Evolutionary conservation across 2,113 vertebrate species (phyloP).

Genomic region (Prolemur simus): DNA sequence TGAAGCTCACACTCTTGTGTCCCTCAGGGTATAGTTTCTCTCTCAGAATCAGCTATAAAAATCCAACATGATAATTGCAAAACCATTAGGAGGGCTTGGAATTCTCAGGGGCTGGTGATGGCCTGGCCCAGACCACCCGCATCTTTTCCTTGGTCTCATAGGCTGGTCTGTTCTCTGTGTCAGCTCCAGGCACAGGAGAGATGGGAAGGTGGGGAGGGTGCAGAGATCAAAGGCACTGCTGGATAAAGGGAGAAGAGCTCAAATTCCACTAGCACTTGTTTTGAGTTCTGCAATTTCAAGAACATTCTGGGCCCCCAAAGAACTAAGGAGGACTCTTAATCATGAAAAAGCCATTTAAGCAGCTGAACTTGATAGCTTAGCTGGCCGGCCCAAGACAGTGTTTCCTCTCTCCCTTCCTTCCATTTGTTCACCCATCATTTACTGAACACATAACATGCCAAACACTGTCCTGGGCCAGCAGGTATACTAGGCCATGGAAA

Average conservation of each 20-base stretch:
- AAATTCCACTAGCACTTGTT: neutral
- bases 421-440: neutral
- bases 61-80: neutral
- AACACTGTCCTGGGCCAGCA: neutral
- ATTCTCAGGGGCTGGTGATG: neutral
- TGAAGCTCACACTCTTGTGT: neutral
- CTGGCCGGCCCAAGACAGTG: accelerated
- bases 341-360: neutral
- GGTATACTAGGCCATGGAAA: neutral
- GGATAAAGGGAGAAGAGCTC: neutral
- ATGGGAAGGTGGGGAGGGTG: neutral
- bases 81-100: neutral
- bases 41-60: neutral
- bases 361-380: neutral
- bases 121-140: neutral
- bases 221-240: neutral
- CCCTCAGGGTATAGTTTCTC: neutral
- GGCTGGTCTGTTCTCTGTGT: neutral
- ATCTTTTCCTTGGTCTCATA: neutral
- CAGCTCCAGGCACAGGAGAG: neutral
- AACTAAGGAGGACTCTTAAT: neutral
- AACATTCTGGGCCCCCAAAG: neutral
- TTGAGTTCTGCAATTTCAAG: neutral
- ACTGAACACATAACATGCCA: neutral
- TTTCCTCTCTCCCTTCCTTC: neutral